Conservation (phyloP, 1,140 invertebrate genomes). For the Cherax quadricarinatus region DNA sequence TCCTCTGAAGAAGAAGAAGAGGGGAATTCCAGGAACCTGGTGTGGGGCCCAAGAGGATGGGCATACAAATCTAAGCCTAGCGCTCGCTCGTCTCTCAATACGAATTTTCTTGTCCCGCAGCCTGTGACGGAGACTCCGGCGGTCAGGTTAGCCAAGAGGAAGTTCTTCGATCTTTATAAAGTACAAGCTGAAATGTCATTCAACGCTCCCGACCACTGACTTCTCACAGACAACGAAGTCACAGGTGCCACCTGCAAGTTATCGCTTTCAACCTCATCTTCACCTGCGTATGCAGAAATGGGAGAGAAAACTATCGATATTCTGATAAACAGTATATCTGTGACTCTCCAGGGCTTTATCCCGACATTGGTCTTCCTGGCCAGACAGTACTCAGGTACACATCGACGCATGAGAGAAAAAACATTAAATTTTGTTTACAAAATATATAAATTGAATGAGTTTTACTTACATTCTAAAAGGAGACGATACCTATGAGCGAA, state of each 20-base stretch:
- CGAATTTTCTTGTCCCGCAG: slow-evolving; percentile 8
- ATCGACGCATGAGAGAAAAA: too few relatives aligned
- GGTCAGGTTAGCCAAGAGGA: slow-evolving; percentile 35
- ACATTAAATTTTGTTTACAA: too few relatives aligned
- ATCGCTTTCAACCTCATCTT: neutral
- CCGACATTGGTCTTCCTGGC: neutral
- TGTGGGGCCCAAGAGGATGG: slow-evolving; percentile 21
- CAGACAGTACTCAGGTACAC: neutral
- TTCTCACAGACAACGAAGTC: neutral
- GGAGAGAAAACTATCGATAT: neutral
- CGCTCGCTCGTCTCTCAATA: neutral
- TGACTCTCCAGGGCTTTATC: neutral
- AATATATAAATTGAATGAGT: too few relatives aligned
- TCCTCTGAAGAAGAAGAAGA: slow-evolving; percentile 29
- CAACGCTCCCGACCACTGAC: slow-evolving; percentile 53
- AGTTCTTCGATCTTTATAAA: slow-evolving; percentile 48
- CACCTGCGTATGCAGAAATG: neutral
- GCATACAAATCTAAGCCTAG: neutral
- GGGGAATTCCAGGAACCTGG: neutral
- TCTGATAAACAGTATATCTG: neutral
- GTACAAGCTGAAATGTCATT: slow-evolving; percentile 29
- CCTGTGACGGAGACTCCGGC: slow-evolving; percentile 53
- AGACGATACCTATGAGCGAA: too few relatives aligned
- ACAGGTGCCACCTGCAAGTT: neutral
- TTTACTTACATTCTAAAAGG: too few relatives aligned